Base-by-base conservation (phyloP, 2,113 vertebrate species). In the Oryzias celebensis region DNA sequence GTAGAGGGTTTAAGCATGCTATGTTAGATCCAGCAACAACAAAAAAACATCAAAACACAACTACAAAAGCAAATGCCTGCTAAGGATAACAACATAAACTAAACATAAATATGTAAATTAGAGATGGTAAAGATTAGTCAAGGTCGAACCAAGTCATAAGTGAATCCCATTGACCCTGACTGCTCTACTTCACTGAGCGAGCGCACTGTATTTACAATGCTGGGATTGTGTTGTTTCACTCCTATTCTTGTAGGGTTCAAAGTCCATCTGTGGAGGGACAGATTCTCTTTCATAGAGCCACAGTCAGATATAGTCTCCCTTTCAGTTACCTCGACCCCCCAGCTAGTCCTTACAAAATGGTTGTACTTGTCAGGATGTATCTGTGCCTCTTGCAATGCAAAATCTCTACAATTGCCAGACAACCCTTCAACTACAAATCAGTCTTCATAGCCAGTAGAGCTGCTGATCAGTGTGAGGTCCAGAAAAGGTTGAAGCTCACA, bases 281-380 rank as follows among this genome's bases (percentile, higher is more conserved):
- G 10, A 14, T 18, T 41, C 22, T 14, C 17, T 52, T 28, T 54
- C 80, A 85, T 76, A 85, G 77, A 77, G 72, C 41, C 17, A 43
- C n/a, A 84, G 81, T 18, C 47, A 48, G 12, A 48, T 20, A 36
- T 36, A 13, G 36, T 36, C 10, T 36, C 36, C 36, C 36, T 36
- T 36, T 17, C n/a, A 88, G 77, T 1, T 14, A 26, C 28, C 52
- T 28, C 26, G 24, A 51, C 20, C 49, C 36, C 20, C 20, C 20
- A 23, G 49, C 20, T 23, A 23, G 49, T 62, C 12, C 14, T 26
- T 63, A 55, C 47, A 75, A 80, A 75, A 80, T 88, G 86, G 85
- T 74, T 88, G 83, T 75, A 60, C 68, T 85, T 93, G 90, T 85
- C 82, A 89, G 93, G 91, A 93, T 93, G 91, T 93, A 73, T 72